Conservation (phyloP, 2,113 vertebrate genomes). For the Sturnira hondurensis region DNA sequence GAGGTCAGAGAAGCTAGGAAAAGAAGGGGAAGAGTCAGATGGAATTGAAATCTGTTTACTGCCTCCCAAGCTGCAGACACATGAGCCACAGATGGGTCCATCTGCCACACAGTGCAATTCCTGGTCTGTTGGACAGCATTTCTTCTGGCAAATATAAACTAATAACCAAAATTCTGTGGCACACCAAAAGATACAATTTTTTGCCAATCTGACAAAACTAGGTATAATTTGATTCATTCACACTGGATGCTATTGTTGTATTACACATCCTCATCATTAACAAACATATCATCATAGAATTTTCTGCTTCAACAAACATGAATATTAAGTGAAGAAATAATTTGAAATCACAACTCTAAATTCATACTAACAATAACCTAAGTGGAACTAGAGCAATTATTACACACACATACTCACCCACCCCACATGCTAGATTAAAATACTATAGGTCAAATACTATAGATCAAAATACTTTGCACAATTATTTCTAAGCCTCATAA, state of each 20-base stretch:
- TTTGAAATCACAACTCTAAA: constrained; percentile 32
- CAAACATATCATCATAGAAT: neutral
- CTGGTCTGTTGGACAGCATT: neutral
- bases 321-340: constrained; percentile 15
- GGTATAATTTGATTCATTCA: neutral
- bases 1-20: constrained; percentile 8
- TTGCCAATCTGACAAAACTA: neutral
- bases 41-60: constrained; percentile 37
- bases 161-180: neutral
- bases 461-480: no score
- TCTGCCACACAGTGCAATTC: constrained; percentile 30
- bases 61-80: constrained; percentile 6
- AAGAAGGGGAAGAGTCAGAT: constrained; percentile 45
- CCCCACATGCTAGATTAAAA: neutral
- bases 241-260: neutral
- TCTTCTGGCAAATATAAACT: neutral
- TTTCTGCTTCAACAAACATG: neutral
- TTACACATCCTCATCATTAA: neutral
- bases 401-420: neutral
- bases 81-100: constrained; percentile 17
- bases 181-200: neutral
- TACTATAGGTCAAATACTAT: neutral
- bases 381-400: neutral
- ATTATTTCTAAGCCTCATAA: constrained; percentile 23
- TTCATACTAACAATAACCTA: constrained; percentile 25